Percentiles rank a stretch among this genome's conserved stretches.
These are phyloP conservation scores for Tenualosa thibaudeaui DNA, from an alignment of 2,797 vertebrate genomes.

Conservation along the genomic window DNA sequence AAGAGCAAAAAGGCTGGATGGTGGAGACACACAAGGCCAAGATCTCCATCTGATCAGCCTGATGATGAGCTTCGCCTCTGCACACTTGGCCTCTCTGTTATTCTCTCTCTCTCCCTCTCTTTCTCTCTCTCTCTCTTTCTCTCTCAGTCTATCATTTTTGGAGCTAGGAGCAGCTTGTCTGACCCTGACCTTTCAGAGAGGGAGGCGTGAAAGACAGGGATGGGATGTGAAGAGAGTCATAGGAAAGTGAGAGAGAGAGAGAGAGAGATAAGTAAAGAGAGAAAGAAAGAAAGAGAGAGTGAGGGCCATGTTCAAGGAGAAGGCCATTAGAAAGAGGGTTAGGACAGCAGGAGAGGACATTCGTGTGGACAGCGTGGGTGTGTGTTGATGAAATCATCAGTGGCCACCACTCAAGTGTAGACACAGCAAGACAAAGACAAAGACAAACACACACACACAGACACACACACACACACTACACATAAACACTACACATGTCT, in stretches of 20 bases:
- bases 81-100: neutral
- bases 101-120: neutral
- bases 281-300: too few species aligned
- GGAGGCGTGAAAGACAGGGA: neutral
- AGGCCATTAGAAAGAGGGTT: neutral
- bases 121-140: neutral
- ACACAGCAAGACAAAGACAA: neutral
- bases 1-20: neutral
- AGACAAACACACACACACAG: neutral
- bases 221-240: neutral
- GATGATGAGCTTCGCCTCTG: neutral
- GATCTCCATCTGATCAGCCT: neutral
- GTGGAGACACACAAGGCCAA: neutral
- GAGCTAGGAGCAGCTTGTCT: neutral
- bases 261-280: neutral
- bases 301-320: neutral
- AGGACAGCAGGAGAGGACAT: neutral
- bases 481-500: neutral
- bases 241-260: neutral
- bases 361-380: neutral
- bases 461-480: slow-evolving; percentile 10
- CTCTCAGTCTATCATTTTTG: neutral
- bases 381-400: neutral
- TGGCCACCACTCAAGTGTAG: neutral
- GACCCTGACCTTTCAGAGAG: neutral